Evolutionary conservation across 2,113 vertebrate genomes (phyloP), one percentile per base, ranked within the genome.

Genomic region (Sinocyclocheilus anophthalmus): DNA sequence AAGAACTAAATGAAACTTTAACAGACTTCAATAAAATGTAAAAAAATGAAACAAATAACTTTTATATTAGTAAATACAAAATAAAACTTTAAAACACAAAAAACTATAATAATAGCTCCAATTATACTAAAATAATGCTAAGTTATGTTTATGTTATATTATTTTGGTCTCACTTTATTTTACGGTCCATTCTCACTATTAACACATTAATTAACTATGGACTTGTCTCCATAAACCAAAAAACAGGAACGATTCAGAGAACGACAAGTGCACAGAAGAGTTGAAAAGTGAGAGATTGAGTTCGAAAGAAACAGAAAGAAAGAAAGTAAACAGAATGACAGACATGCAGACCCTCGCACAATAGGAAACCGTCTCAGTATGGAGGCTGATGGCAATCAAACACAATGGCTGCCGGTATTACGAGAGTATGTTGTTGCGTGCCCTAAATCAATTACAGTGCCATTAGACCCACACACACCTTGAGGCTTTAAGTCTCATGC

Each of bases 351-450:
- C 81, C 86, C 80, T 84, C 83, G 85, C 86, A 84, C 88, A 89
- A 84, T 84, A 85, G 82, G 85, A 89, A 91, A 30, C n/a, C 91
- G 76, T 86, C 86, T 82, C 73, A 84, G 88, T 89, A 76, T 86
- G 88, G 79, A 87, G 84, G 88, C 88, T 76, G 87, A 83, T 50
- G 76, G 89, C 93, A 92, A 91, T 93, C 92, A 92, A 92, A 93
- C 91, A 91, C 91, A 90, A 90, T 93, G 93, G 93, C 93, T 94
- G 93, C 89, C 92, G 87, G 89, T 83, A 90, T 88, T 92, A 90
- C 92, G 91, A 92, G 88, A 83, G n/a, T 90, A 91, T 86, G 84
- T 86, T 83, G 50, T 81, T 65, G 83, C 42, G 85, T 24, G 73
- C 81, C 50, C 83, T 85, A 76, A 87, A 87, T 88, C 85, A n/a